These are phyloP conservation scores for Cyclina sinensis DNA, from an alignment of 1,140 invertebrate species.

Conservation along the genomic window DNA sequence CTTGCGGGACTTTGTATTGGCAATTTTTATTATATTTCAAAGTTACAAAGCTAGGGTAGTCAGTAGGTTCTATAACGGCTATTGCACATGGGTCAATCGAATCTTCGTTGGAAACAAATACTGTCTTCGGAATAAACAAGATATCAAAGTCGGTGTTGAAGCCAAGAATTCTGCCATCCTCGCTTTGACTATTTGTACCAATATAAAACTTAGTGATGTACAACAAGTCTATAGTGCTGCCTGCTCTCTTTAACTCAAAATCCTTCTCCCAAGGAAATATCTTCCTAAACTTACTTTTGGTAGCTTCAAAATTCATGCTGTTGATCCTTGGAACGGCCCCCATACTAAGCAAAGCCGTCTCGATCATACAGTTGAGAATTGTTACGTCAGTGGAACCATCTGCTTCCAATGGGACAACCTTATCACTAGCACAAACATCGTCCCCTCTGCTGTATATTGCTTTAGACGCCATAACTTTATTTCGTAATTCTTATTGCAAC, in stretches of 20 bases:
- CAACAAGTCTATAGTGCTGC: background rate
- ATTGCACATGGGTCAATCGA: background rate
- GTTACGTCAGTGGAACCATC: too few species aligned
- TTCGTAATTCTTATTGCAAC: too few species aligned
- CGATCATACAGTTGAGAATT: too few species aligned
- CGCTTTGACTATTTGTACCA: background rate
- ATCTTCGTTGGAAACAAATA: background rate
- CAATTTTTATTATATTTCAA: conserved; percentile 10
- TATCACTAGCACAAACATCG: too few species aligned
- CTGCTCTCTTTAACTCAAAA: background rate
- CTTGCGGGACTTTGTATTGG: background rate
- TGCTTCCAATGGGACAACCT: too few species aligned
- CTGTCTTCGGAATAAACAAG: background rate
- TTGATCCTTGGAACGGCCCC: background rate
- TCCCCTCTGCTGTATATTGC: too few species aligned
- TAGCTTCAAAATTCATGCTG: conserved; percentile 1
- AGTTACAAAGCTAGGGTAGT: background rate
- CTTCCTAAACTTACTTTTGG: conserved; percentile 20
- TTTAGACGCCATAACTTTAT: too few species aligned
- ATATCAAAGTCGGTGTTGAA: conserved; percentile 14
- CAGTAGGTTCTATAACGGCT: conserved; percentile 17
- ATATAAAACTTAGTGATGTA: background rate
- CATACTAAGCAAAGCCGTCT: too few species aligned
- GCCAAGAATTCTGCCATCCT: too few species aligned
- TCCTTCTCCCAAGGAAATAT: conserved; percentile 20